Evolutionary conservation across 2,113 vertebrate species (phyloP).

Genomic region (Laterallus jamaicensis): DNA sequence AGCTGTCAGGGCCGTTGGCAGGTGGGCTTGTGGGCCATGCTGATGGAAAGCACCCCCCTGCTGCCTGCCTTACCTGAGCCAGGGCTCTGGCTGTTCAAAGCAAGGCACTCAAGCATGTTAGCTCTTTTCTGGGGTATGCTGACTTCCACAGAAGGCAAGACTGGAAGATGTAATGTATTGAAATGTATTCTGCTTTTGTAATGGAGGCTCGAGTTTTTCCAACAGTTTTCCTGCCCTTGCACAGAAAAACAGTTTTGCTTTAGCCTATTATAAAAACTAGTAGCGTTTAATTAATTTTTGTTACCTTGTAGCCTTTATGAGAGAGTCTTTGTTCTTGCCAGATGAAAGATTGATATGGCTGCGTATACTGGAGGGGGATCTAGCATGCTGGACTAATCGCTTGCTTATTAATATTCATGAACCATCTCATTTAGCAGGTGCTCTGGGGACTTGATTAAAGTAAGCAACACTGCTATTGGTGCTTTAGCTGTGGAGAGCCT

Average conservation of each 20-base stretch:
- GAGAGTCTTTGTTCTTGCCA: slow-evolving; percentile 18
- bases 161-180: neutral
- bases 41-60: neutral
- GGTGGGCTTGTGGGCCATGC: neutral
- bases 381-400: slow-evolving; percentile 29
- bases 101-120: neutral
- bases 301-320: neutral
- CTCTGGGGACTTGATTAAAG: slow-evolving; percentile 55
- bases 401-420: slow-evolving; percentile 75
- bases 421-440: slow-evolving; percentile 65
- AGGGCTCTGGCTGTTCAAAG: neutral
- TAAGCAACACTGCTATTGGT: slow-evolving; percentile 31
- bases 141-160: slow-evolving; percentile 19
- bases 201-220: neutral
- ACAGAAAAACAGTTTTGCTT: neutral
- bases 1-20: neutral
- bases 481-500: neutral
- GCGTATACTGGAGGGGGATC: neutral
- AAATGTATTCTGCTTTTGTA: neutral
- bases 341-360: slow-evolving; percentile 35
- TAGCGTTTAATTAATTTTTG: neutral
- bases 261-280: neutral
- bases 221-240: neutral
- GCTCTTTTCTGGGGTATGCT: neutral
- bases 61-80: neutral